A percentile compares a stretch with the other conserved stretches of the same genome.
Evolutionary conservation across 2,797 vertebrate species (phyloP).

Genomic region (Astyanax mexicanus): DNA sequence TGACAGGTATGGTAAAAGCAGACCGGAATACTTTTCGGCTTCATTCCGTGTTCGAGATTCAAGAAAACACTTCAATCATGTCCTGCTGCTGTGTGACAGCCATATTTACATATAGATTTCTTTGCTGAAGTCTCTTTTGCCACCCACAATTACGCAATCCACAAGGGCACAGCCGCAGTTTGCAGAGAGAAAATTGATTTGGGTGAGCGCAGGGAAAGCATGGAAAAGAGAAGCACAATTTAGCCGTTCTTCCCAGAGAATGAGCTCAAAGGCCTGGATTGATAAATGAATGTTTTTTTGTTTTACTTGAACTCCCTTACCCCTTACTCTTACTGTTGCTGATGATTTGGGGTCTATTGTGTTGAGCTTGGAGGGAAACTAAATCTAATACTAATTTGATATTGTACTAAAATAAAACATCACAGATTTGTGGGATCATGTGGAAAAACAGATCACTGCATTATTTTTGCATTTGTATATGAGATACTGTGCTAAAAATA

Average conservation of each 20-base stretch:
- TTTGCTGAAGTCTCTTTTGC: conserved; percentile 25
- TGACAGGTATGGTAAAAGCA: too few relatives aligned
- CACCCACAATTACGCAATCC: neutral
- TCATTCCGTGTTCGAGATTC: neutral
- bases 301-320: too few relatives aligned
- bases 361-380: neutral
- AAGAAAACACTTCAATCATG: neutral
- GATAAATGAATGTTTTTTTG: too few relatives aligned
- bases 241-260: neutral
- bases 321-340: too few relatives aligned
- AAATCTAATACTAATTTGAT: neutral
- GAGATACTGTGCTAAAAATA: too few relatives aligned
- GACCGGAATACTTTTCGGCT: too few relatives aligned
- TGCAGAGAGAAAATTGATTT: conserved; percentile 16
- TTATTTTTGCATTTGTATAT: too few relatives aligned
- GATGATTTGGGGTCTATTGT: neutral
- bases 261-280: neutral
- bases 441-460: too few relatives aligned
- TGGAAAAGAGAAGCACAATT: neutral
- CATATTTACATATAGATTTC: conserved; percentile 38
- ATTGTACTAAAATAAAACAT: too few relatives aligned
- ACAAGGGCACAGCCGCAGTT: neutral
- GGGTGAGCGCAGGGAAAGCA: conserved; percentile 20
- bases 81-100: neutral
- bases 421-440: too few relatives aligned